These are phyloP conservation scores for Ploceus nigricollis DNA, from an alignment of 2,113 vertebrate species.

Conservation along the genomic window DNA sequence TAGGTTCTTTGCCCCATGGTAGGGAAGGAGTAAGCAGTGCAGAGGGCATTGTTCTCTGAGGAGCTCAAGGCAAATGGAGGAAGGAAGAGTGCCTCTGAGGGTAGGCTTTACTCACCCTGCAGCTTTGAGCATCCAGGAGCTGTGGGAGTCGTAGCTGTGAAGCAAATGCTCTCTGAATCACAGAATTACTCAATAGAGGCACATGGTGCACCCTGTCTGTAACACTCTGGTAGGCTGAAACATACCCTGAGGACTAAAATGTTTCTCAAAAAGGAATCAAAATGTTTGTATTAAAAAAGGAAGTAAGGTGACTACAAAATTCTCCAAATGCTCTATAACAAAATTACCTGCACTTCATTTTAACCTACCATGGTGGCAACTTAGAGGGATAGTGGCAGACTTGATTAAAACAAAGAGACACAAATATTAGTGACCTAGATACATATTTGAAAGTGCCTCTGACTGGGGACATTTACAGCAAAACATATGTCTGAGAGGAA, in stretches of 20 bases:
- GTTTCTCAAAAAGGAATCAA: conserved; percentile 39
- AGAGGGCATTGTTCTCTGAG: neutral
- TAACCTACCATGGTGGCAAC: neutral
- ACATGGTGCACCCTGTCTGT: conserved; percentile 64
- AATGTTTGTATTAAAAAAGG: neutral
- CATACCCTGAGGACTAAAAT: conserved; percentile 72
- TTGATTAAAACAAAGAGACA: neutral
- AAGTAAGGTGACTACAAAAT: neutral
- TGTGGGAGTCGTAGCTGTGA: conserved; percentile 67
- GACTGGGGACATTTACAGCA: neutral
- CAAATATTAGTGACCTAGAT: neutral
- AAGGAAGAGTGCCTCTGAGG: neutral
- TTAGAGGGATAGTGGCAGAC: neutral
- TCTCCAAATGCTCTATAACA: neutral
- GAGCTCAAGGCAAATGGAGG: neutral
- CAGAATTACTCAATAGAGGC: conserved; percentile 56
- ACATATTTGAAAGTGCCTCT: neutral
- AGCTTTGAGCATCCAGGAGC: conserved; percentile 58
- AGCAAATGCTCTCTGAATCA: conserved; percentile 39
- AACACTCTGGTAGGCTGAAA: conserved; percentile 67
- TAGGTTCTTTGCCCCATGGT: neutral
- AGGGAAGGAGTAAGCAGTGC: neutral
- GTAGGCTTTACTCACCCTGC: conserved; percentile 46
- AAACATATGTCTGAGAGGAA: neutral
- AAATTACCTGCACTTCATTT: neutral